Conservation (phyloP, 2,888 invertebrate species). For the Liodrosophila aerea region DNA sequence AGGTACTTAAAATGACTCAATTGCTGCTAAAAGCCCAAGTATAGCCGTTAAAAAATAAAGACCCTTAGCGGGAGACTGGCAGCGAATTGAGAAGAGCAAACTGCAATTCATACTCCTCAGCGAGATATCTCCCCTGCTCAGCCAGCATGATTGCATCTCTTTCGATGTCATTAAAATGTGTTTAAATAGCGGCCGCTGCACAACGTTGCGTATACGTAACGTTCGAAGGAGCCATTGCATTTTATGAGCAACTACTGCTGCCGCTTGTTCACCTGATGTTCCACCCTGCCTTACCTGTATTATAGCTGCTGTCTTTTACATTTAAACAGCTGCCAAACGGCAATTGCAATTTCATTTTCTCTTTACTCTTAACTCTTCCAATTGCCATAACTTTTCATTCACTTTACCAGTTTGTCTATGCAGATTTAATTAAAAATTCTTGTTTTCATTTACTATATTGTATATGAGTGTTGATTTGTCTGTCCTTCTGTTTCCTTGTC, state of each 20-base stretch:
- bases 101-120: neutral
- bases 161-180: conserved; percentile 56
- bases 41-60: conserved; percentile 44
- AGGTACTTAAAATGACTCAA: conserved; percentile 36
- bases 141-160: conserved; percentile 5
- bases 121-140: neutral
- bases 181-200: conserved; percentile 54
- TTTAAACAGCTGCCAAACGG: conserved; percentile 7
- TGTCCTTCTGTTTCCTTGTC: no score
- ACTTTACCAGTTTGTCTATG: conserved; percentile 29
- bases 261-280: conserved; percentile 11
- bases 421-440: conserved; percentile 63
- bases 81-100: conserved; percentile 48
- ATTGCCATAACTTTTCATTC: conserved; percentile 36
- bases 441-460: conserved; percentile 1
- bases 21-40: conserved; percentile 35
- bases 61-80: conserved; percentile 13
- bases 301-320: conserved; percentile 16
- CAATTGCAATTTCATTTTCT: conserved; percentile 32
- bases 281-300: conserved; percentile 2
- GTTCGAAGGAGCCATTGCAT: conserved; percentile 25
- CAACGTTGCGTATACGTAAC: conserved; percentile 45
- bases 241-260: conserved; percentile 40
- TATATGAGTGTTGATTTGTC: neutral
- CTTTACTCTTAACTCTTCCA: conserved; percentile 8